Evolutionary conservation across 1,140 invertebrate genomes (phyloP).

Genomic region (Sarcophaga bullata): DNA sequence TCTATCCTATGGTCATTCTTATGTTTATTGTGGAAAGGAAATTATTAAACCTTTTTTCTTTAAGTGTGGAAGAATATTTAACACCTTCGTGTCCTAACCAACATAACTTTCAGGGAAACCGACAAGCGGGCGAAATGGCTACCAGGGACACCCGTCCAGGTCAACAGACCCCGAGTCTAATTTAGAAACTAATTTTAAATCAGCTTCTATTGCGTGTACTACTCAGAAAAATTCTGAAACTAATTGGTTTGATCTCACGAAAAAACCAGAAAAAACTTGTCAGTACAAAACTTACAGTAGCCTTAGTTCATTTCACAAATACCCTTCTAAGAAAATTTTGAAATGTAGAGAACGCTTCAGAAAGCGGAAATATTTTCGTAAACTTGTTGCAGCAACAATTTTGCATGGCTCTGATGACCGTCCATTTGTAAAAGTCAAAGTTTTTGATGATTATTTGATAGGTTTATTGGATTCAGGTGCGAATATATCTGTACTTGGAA

Average conservation of each 20-base stretch:
- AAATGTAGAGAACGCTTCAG: neutral
- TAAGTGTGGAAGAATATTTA: neutral
- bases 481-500: neutral
- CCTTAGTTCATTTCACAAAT: too few relatives aligned
- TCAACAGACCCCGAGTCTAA: too few relatives aligned
- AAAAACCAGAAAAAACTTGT: neutral
- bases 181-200: neutral
- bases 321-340: neutral
- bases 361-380: neutral
- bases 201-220: neutral
- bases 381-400: neutral
- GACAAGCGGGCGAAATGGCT: too few relatives aligned
- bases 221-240: neutral
- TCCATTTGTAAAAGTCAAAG: neutral
- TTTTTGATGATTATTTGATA: neutral
- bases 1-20: neutral
- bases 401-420: neutral
- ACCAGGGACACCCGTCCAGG: too few relatives aligned
- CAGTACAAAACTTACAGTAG: neutral
- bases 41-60: neutral
- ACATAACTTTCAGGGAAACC: neutral
- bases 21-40: neutral
- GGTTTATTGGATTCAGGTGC: neutral
- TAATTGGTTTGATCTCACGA: neutral
- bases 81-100: neutral